These are phyloP conservation scores for Dipodomys ordii DNA, from an alignment of 2,113 vertebrate genomes.

Conservation along the genomic window DNA sequence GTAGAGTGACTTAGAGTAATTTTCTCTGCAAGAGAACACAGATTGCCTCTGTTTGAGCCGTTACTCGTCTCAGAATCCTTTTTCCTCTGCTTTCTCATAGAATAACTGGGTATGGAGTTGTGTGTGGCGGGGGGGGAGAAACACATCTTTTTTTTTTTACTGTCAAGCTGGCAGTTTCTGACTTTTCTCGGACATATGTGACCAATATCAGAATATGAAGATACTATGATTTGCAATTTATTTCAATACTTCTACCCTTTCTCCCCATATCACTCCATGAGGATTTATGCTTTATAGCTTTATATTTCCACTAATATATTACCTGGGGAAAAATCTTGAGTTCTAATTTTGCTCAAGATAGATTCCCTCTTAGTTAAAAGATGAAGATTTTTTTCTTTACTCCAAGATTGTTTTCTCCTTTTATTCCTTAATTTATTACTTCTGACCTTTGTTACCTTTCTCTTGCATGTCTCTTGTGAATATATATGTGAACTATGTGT, in stretches of 20 bases:
- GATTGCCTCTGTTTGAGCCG: constrained; percentile 44
- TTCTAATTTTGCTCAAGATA: neutral
- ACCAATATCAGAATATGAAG: neutral
- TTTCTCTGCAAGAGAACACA: constrained; percentile 47
- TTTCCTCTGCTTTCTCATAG: neutral
- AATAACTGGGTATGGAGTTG: neutral
- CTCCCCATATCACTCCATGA: neutral
- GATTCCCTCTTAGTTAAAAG: neutral
- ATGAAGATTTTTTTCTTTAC: neutral
- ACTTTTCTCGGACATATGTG: neutral
- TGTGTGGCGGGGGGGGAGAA: too few relatives aligned
- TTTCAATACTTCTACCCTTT: neutral
- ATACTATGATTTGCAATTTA: neutral
- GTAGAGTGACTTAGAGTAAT: constrained; percentile 78
- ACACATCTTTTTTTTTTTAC: neutral
- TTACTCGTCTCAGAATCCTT: neutral
- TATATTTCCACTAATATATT: neutral
- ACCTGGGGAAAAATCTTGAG: neutral
- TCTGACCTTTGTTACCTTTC: neutral
- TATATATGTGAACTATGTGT: neutral
- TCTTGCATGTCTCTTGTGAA: neutral
- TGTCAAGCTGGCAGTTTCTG: neutral
- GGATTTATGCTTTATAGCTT: neutral
- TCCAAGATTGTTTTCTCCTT: neutral
- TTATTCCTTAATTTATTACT: constrained; percentile 17